phyloP scores from a whole-genome alignment of 2,113 vertebrate species.

The Anas platyrhynchos region DNA sequence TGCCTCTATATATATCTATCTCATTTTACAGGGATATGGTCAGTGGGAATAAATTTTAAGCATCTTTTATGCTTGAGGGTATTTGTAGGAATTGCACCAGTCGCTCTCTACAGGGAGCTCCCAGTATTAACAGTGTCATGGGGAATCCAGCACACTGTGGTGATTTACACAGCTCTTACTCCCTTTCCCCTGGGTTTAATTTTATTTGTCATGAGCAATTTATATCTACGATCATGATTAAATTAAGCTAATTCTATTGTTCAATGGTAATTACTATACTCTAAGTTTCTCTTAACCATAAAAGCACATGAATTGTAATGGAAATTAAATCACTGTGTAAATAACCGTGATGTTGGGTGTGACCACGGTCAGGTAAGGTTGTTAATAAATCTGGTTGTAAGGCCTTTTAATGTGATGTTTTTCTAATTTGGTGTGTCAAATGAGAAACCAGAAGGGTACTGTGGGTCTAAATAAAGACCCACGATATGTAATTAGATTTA shows the following conservation, averaged over 20 bases:
- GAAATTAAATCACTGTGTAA: conserved; percentile 7
- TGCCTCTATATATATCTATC: background rate
- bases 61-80: background rate
- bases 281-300: background rate
- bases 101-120: background rate
- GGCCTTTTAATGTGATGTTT: background rate
- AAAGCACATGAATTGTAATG: background rate
- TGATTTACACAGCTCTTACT: background rate
- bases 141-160: background rate
- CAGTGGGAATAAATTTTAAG: background rate
- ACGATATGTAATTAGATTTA: background rate
- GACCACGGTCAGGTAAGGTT: background rate
- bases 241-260: conserved; percentile 27
- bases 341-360: background rate
- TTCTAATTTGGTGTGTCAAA: background rate
- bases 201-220: conserved; percentile 19
- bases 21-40: background rate
- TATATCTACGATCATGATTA: conserved; percentile 14
- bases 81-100: background rate
- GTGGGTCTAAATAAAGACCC: background rate
- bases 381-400: background rate
- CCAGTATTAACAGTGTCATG: background rate
- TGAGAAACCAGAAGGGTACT: background rate
- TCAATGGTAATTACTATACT: background rate
- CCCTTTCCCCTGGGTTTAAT: background rate